These are phyloP conservation scores for Squalus acanthias DNA, from an alignment of 2,797 vertebrate genomes.

Conservation along the genomic window DNA sequence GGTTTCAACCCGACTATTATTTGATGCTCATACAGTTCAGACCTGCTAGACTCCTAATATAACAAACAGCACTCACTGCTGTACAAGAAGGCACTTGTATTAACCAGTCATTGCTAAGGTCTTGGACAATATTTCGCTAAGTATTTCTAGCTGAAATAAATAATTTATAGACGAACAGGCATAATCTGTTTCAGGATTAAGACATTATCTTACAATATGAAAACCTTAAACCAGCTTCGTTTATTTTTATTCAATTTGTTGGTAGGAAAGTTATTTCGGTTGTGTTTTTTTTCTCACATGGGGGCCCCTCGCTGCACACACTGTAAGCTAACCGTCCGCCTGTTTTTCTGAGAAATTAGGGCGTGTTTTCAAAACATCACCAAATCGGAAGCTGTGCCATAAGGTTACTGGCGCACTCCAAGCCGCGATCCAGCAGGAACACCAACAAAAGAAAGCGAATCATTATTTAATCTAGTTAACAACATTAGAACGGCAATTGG, in stretches of 20 bases:
- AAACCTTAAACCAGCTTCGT: background rate
- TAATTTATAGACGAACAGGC: background rate
- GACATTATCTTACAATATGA: background rate
- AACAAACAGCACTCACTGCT: background rate
- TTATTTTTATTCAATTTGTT: background rate
- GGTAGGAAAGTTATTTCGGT: background rate
- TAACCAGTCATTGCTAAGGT: background rate
- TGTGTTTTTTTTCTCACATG: background rate
- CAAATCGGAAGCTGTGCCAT: conserved; percentile 25
- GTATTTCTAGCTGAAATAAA: background rate
- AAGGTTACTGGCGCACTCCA: background rate
- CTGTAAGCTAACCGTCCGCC: background rate
- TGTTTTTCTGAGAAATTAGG: conserved; percentile 29
- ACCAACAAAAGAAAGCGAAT: background rate
- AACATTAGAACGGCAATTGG: background rate
- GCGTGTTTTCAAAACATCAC: conserved; percentile 34
- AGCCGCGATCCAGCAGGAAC: conserved; percentile 12
- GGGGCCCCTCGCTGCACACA: background rate
- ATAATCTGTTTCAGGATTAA: background rate
- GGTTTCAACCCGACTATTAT: background rate
- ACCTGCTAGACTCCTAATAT: background rate
- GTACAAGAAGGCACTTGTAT: background rate
- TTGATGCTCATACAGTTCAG: background rate
- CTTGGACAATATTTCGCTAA: background rate
- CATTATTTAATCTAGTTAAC: background rate